phyloP scores from a whole-genome alignment of 92 coral and sea anemone species.

The Pocillopora grandis region DNA sequence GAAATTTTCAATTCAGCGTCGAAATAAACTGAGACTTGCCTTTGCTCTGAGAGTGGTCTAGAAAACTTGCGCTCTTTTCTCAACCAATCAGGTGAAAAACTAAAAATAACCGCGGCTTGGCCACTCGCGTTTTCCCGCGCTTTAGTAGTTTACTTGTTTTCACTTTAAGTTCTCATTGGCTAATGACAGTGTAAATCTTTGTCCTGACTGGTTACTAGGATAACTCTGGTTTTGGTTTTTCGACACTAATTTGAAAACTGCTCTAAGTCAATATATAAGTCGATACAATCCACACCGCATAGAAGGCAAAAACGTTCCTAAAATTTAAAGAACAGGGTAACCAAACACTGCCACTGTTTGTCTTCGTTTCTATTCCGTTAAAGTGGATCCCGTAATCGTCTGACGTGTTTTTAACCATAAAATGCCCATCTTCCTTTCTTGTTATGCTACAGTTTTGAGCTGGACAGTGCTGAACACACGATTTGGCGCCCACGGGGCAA shows the following conservation, averaged over 20 bases:
- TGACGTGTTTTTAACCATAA: background rate
- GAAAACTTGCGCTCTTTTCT: no score
- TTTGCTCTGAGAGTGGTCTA: no score
- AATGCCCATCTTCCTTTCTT: background rate
- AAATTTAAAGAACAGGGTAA: background rate
- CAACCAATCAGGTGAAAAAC: no score
- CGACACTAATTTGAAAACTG: background rate
- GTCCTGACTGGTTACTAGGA: no score
- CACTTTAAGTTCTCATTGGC: no score
- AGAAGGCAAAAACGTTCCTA: background rate
- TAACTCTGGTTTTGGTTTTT: background rate
- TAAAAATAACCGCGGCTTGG: no score
- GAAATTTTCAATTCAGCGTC: no score
- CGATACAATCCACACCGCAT: background rate
- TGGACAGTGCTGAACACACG: conserved; percentile 30
- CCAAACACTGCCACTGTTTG: conserved; percentile 6
- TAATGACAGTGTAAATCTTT: no score
- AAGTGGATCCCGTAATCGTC: background rate
- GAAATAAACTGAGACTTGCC: no score
- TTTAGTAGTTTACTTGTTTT: no score
- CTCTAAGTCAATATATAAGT: background rate
- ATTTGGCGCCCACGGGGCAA: conserved; percentile 7
- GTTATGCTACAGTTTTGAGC: conserved; percentile 6
- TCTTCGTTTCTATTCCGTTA: background rate
- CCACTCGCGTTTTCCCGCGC: no score